Conservation (phyloP, 1,140 invertebrate genomes). For the Diabrotica virgifera region DNA sequence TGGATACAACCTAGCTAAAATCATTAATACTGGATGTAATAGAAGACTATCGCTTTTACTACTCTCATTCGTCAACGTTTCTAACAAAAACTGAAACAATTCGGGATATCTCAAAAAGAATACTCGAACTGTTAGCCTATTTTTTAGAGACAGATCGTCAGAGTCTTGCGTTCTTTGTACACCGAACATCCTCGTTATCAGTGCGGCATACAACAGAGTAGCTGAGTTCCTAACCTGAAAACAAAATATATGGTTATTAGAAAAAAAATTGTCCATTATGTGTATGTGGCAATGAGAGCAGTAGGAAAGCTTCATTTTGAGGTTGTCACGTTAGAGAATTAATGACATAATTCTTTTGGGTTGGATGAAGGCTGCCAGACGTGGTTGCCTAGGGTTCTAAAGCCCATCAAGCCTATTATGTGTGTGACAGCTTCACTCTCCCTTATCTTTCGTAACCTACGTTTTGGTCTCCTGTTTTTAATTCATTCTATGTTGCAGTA, state of each 20-base stretch:
- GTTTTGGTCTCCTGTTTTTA: too few relatives aligned
- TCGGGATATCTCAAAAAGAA: conserved; percentile 85
- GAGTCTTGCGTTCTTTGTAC: conserved; percentile 73
- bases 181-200: conserved; percentile 89
- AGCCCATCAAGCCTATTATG: too few relatives aligned
- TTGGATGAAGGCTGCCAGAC: too few relatives aligned
- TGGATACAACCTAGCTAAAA: conserved; percentile 77
- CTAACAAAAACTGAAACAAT: conserved; percentile 74
- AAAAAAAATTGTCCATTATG: background rate
- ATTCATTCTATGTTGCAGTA: too few relatives aligned
- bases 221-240: conserved; percentile 79
- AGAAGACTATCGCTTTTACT: conserved; percentile 45
- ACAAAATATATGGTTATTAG: too few relatives aligned
- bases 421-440: too few relatives aligned
- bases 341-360: too few relatives aligned
- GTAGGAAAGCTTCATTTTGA: too few relatives aligned
- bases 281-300: too few relatives aligned
- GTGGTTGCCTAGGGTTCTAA: too few relatives aligned
- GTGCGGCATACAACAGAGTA: conserved; percentile 77
- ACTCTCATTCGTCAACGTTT: conserved; percentile 58
- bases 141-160: conserved; percentile 71
- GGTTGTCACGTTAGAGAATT: too few relatives aligned
- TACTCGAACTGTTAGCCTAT: conserved; percentile 71
- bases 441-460: too few relatives aligned
- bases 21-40: conserved; percentile 75